Percentiles rank a stretch among this genome's conserved stretches.
These are phyloP conservation scores for Anthonomus grandis DNA, from an alignment of 1,140 invertebrate species.

Conservation along the genomic window DNA sequence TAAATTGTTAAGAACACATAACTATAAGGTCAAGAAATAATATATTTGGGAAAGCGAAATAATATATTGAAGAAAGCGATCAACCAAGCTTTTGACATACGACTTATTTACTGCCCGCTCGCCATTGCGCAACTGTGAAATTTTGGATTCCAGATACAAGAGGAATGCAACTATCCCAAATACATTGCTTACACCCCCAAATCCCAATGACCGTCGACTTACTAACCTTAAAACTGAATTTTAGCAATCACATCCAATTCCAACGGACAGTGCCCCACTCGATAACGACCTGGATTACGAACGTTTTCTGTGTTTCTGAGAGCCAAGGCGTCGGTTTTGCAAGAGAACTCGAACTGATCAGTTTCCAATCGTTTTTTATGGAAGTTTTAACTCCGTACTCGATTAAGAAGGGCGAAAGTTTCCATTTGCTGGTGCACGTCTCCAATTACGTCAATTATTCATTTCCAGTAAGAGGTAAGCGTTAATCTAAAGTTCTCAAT, in stretches of 20 bases:
- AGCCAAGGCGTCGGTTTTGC: slow-evolving; percentile 63
- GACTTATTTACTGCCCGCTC: too few species aligned
- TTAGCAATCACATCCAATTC: slow-evolving; percentile 24
- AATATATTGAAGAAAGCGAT: too few species aligned
- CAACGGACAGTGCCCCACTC: slow-evolving; percentile 61
- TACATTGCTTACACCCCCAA: too few species aligned
- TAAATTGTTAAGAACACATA: too few species aligned
- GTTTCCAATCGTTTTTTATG: slow-evolving; percentile 72
- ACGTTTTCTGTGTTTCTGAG: slow-evolving; percentile 64
- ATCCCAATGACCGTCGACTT: too few species aligned
- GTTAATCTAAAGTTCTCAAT: slow-evolving; percentile 14
- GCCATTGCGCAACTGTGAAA: too few species aligned
- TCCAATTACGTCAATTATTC: slow-evolving; percentile 69
- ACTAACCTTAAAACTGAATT: too few species aligned
- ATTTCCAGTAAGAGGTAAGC: slow-evolving; percentile 61
- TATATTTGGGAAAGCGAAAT: too few species aligned
- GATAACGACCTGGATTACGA: slow-evolving; percentile 71
- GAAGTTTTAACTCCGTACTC: slow-evolving; percentile 68
- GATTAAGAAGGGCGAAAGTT: slow-evolving; percentile 65
- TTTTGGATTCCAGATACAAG: too few species aligned
- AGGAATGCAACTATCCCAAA: too few species aligned
- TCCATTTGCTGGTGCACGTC: slow-evolving; percentile 65
- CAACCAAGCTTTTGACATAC: too few species aligned
- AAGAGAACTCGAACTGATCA: slow-evolving; percentile 55
- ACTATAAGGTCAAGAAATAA: too few species aligned